phyloP scores from a whole-genome alignment of 2,797 vertebrate species.

The Triplophysa yarkandensis region DNA sequence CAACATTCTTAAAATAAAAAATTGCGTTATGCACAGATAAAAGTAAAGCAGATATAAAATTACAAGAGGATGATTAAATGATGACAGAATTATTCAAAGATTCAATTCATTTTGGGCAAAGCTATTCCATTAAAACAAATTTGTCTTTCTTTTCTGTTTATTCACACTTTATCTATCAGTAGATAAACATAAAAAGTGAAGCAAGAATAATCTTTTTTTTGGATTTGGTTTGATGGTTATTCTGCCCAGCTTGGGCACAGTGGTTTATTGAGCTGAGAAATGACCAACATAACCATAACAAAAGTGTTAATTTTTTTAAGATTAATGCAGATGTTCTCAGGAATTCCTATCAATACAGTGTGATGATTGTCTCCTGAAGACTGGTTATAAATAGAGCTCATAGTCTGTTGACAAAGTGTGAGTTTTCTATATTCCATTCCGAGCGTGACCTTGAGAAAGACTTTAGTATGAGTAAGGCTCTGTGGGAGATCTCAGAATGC shows the following conservation, averaged over 20 bases:
- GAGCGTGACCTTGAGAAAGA: constrained; percentile 18
- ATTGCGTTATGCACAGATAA: too few species aligned
- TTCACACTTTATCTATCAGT: background rate
- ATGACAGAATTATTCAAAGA: too few species aligned
- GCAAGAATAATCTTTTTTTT: background rate
- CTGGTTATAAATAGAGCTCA: constrained; percentile 61
- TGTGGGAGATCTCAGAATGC: constrained; percentile 16
- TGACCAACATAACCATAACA: constrained; percentile 1
- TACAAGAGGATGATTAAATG: too few species aligned
- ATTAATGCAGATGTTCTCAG: constrained; percentile 64
- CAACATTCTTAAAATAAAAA: too few species aligned
- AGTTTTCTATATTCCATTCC: background rate
- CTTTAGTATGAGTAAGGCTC: background rate
- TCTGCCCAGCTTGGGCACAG: constrained; percentile 1
- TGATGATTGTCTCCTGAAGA: constrained; percentile 58
- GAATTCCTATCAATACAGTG: constrained; percentile 61
- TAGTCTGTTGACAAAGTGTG: constrained; percentile 41
- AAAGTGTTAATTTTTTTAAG: background rate
- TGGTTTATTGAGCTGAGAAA: constrained; percentile 15
- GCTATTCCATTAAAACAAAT: too few species aligned
- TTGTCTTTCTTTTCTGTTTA: too few species aligned
- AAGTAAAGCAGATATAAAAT: too few species aligned
- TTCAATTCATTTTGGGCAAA: too few species aligned
- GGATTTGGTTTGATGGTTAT: background rate
- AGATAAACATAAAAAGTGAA: constrained; percentile 5